Base-by-base conservation (phyloP, 1,140 invertebrate genomes). In the Formica selysi region DNA sequence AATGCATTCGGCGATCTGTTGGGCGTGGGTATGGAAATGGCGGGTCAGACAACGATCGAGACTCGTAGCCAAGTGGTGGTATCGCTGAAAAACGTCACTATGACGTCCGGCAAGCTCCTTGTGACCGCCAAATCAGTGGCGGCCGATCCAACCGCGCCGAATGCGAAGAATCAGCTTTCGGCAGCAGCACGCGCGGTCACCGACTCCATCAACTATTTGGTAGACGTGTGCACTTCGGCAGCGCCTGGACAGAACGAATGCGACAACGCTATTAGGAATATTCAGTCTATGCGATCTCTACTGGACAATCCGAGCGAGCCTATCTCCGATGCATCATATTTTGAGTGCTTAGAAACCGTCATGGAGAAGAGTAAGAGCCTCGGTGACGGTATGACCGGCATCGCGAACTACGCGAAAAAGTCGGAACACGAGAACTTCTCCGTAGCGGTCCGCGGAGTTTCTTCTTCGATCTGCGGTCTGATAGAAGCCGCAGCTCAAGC, bases 401-500 rank as follows among this genome's bases (percentile, higher is more conserved):
- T 99, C 93, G 98, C 98, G 4, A 98, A 98, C 90, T 97, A 98
- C 91, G 98, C 99, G 2, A 98, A 99, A 93, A 97, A 97, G 86
- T 97, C 97, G 1, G 98, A 99, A 87, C 97, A 98, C 92, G 97
- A 98, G 86, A 96, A 97, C 76, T 99, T 99, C 95, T 97, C 97
- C n/a, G 96, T 97, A 85, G 97, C 98, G 11, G 98, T 99, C 0
- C 96, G 97, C 83, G 97, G 96, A 62, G 98, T 98, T 4, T 98
- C 98, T 10, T 96, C 96, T 61, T 98, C 98, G 1, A 98, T 99
- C 62, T 99, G 98, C 93, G 98, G 98, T 0, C 95, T 99, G 3
- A 97, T 99, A n/a, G 98, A 99, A 95, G 98, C 98, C 79, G 97
- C 98, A 6, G 98, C 98, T 16, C 98, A 99, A 95, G 98, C 98